Percentiles rank a stretch among this genome's conserved stretches.
Evolutionary conservation across 92 coral and sea anemone genomes (phyloP).

Genomic region (Parazoanthus atlanticus): DNA sequence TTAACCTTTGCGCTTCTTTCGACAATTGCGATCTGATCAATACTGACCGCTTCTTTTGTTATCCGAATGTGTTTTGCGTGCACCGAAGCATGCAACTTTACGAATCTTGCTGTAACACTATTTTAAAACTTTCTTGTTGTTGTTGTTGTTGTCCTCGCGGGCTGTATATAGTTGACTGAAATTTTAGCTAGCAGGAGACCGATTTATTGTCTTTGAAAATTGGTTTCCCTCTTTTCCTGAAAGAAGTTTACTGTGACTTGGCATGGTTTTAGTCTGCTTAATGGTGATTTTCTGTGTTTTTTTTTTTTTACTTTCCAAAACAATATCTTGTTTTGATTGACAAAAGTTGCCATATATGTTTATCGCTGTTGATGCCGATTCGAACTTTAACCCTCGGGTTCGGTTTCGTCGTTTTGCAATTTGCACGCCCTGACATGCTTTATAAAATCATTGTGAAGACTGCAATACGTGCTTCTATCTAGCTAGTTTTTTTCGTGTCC

Average conservation of each 20-base stretch:
- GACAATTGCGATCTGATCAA: neutral
- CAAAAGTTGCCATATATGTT: neutral
- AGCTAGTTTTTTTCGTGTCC: neutral
- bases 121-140: neutral
- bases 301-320: no score
- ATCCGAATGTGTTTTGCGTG: neutral
- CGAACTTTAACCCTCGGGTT: neutral
- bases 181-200: neutral
- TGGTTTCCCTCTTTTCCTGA: neutral
- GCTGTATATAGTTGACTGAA: neutral
- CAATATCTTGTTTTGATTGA: neutral
- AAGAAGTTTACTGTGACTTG: neutral
- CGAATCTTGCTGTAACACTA: no score
- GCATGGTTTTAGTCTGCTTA: neutral
- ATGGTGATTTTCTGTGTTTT: neutral
- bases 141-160: neutral
- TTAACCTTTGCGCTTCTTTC: no score
- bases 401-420: neutral
- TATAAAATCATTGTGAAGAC: no score
- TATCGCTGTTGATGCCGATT: neutral
- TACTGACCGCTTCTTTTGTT: neutral
- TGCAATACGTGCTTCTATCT: neutral
- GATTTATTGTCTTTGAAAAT: neutral
- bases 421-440: neutral
- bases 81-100: neutral